Evolutionary conservation across 2,113 vertebrate genomes (phyloP), one percentile per base, ranked within the genome.

Genomic region (Myrmecophaga tridactyla): DNA sequence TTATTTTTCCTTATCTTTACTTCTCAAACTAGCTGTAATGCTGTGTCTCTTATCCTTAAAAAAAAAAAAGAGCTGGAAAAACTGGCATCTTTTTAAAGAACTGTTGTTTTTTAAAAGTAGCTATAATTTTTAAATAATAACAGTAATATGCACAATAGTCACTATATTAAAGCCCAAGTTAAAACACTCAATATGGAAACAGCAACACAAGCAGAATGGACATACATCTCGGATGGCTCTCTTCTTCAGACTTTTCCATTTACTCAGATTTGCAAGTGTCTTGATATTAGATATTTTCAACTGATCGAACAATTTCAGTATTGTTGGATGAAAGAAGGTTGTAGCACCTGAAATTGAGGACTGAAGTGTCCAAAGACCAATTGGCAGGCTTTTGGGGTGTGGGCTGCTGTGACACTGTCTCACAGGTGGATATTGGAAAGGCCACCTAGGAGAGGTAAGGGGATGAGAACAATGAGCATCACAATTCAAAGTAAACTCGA

Each of bases 91-190:
- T 94, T 83, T 69, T 78, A 92, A 83, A 86, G 75, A 83, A 86
- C 51, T 51, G 89, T 90, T 77, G 83, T 67, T 92, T 90, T 60
- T 86, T 91, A 46, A 75, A 94, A 88, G 43, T 83, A 93, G 85
- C 41, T 87, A 62, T 81, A 63, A 83, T 86, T 80, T n/a, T 80
- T 60, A 95, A 96, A 90, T 90, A 75, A 95, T 29, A 86, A 63
- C 23, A 95, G 62, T 25, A 70, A 87, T 81, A 96, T 88, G 67
- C 73, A 95, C 85, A 94, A 81, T 75, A 77, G 3, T 81, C 86
- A 86, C 58, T 78, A 43, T 36, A 95, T 86, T 81, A 82, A 82
- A 90, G 58, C 51, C 77, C 77, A 89, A 89, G 94, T 95, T 63
- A 89, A 95, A 72, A 85, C 3, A n/a, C n/a, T 76, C 58, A 20